Percentiles rank a stretch among this genome's conserved stretches.
phyloP scores from a whole-genome alignment of 2,797 vertebrate species.

The Xenopus petersii region DNA sequence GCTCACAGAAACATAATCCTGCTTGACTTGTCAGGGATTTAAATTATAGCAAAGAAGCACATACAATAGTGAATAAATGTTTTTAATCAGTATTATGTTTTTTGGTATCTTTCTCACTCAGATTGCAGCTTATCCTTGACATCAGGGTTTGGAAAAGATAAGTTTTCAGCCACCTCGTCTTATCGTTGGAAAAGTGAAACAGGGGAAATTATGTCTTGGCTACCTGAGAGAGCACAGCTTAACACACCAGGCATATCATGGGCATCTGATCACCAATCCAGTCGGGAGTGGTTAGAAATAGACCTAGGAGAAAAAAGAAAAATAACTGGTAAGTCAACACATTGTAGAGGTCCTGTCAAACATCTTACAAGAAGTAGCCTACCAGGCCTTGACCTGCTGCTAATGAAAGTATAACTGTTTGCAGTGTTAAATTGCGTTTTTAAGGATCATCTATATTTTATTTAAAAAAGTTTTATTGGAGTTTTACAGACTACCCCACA shows the following conservation, averaged over 20 bases:
- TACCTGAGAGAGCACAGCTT: conserved; percentile 61
- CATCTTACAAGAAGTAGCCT: no score
- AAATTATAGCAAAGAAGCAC: no score
- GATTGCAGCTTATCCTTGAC: conserved; percentile 36
- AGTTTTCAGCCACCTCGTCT: conserved; percentile 66
- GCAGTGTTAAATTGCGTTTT: no score
- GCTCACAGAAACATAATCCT: neutral
- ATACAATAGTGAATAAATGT: no score
- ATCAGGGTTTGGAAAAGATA: conserved; percentile 45
- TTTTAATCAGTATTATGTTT: no score
- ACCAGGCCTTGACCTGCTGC: no score
- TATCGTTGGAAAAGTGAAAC: conserved; percentile 61
- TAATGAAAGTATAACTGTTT: no score
- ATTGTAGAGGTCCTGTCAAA: no score
- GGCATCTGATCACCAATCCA: conserved; percentile 63
- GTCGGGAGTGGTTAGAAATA: conserved; percentile 71
- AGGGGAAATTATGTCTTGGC: conserved; percentile 60
- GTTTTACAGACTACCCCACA: no score
- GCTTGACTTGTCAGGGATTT: neutral
- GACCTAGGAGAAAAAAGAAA: conserved; percentile 78
- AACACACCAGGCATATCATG: conserved; percentile 60
- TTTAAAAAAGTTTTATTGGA: no score
- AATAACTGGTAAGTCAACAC: conserved; percentile 70
- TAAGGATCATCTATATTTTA: no score
- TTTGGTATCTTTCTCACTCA: neutral